Percentiles rank a stretch among this genome's conserved stretches.
Conservation (phyloP, 2,797 vertebrate genomes). For the Pteropus rufus region DNA sequence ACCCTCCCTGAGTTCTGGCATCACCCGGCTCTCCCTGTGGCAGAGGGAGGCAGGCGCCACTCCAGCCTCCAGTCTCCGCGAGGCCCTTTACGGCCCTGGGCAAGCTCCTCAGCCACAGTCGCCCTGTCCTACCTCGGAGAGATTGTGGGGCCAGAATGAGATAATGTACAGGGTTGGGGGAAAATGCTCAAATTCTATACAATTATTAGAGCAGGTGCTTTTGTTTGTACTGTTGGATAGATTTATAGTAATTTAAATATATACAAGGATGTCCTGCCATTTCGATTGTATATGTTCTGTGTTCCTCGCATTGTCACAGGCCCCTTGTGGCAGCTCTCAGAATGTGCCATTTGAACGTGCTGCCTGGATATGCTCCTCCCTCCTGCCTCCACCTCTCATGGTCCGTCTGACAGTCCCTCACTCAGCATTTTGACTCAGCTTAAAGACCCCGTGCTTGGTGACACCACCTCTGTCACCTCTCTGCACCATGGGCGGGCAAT, state of each 20-base stretch:
- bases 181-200: not conserved
- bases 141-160: not conserved
- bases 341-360: not conserved
- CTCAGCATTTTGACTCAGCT: not conserved
- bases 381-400: not conserved
- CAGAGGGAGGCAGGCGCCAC: no score
- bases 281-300: not conserved
- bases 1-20: not conserved
- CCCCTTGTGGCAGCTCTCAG: not conserved
- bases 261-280: not conserved
- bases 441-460: not conserved
- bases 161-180: not conserved
- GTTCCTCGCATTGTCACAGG: not conserved
- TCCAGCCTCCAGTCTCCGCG: not conserved
- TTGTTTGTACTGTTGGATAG: not conserved
- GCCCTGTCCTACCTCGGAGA: not conserved
- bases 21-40: not conserved
- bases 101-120: not conserved
- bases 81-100: no score
- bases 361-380: no score
- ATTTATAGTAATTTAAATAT: not conserved
- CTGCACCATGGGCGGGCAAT: fast-evolving
- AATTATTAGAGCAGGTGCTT: not conserved
- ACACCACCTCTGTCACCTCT: not conserved
- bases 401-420: not conserved